Conservation (phyloP, 35 echinoderm and acorn worm species). For the Chiridota heheva region DNA sequence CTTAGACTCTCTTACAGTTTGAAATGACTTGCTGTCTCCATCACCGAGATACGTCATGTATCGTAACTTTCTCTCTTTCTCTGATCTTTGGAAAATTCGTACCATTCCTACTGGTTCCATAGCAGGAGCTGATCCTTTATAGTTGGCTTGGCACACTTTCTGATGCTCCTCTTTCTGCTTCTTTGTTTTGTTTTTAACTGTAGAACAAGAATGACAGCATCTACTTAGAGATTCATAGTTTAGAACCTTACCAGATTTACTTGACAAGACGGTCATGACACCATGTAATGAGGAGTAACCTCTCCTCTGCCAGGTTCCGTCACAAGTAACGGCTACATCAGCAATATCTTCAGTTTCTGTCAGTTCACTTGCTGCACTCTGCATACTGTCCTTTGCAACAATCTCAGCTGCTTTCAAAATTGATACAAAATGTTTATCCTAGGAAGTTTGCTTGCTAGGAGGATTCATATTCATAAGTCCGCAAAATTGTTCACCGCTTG, state of each 20-base stretch:
- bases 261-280: constrained; percentile 14
- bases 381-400: constrained; percentile 7
- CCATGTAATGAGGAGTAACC: not conserved
- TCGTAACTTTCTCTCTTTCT: not conserved
- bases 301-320: constrained; percentile 27
- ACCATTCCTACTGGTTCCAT: constrained; percentile 42
- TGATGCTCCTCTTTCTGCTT: not conserved
- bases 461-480: not conserved
- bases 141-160: constrained; percentile 10
- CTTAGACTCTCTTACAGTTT: constrained; percentile 6
- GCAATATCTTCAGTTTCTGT: constrained; percentile 1
- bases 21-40: constrained; percentile 44
- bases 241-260: not conserved
- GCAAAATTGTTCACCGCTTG: constrained; percentile 1
- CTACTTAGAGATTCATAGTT: constrained; percentile 14
- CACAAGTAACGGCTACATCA: constrained; percentile 1
- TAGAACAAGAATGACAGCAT: constrained; percentile 6
- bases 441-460: not conserved
- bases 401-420: not conserved
- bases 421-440: not conserved
- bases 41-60: constrained; percentile 44
- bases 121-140: constrained; percentile 43
- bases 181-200: not conserved
- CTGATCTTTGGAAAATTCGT: constrained; percentile 33
- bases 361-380: not conserved